These are phyloP conservation scores for Hecatera dysodea DNA, from an alignment of 2,888 invertebrate species.

Conservation along the genomic window DNA sequence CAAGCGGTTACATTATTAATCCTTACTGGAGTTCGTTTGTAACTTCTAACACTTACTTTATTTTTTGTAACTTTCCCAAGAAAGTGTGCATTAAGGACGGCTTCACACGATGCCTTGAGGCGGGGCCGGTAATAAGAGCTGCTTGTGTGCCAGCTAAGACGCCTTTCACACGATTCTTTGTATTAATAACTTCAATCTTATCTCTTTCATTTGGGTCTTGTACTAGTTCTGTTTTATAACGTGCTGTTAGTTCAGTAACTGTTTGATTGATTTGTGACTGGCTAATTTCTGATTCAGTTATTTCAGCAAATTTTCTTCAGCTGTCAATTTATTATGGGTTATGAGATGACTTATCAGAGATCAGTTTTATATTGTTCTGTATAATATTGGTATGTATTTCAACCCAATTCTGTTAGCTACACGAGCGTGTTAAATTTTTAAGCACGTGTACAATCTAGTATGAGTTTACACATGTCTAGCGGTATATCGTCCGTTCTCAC, in stretches of 20 bases:
- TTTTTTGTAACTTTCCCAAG: constrained; percentile 70
- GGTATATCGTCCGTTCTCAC: constrained; percentile 39
- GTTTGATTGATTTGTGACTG: neutral
- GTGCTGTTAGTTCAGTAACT: constrained; percentile 10
- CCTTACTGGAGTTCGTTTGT: constrained; percentile 52
- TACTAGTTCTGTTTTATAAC: constrained; percentile 29
- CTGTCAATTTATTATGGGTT: neutral
- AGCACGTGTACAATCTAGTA: constrained; percentile 32
- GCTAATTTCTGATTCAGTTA: neutral
- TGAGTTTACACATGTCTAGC: constrained; percentile 43
- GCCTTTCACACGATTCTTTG: constrained; percentile 50
- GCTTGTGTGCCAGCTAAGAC: constrained; percentile 33
- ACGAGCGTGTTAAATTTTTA: constrained; percentile 29
- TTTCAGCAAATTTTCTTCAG: neutral
- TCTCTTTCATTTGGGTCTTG: constrained; percentile 46
- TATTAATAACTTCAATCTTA: constrained; percentile 38
- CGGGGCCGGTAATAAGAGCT: constrained; percentile 54
- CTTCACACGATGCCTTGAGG: constrained; percentile 66
- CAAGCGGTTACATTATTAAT: constrained; percentile 59
- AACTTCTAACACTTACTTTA: constrained; percentile 56
- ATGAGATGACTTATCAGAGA: neutral
- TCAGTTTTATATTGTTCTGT: neutral
- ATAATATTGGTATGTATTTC: constrained; percentile 22
- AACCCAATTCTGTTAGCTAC: constrained; percentile 21
- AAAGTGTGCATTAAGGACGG: constrained; percentile 66